Conservation (phyloP, 2,888 invertebrate species). For the Mesoligia furuncula region DNA sequence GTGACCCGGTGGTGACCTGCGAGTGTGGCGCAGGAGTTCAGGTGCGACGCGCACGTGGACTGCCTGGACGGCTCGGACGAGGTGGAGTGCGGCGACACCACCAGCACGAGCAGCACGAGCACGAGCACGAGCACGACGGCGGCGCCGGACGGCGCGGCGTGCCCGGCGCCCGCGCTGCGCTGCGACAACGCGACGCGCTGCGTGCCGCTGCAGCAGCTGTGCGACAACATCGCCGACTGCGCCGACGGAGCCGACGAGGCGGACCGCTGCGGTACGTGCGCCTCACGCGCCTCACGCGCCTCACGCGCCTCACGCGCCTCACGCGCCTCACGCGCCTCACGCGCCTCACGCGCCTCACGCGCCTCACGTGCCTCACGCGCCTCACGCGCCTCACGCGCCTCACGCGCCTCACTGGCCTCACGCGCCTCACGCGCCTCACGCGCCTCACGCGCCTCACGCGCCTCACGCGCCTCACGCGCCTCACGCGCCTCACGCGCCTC, state of each 20-base stretch:
- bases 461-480: neutral
- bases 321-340: neutral
- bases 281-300: neutral
- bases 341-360: neutral
- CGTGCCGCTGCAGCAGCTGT: constrained; percentile 93
- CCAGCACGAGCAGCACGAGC: constrained; percentile 13
- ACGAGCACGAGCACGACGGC: constrained; percentile 24
- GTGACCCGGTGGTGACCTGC: neutral
- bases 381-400: neutral
- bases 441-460: neutral
- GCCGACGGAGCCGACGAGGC: constrained; percentile 95
- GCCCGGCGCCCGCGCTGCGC: constrained; percentile 90
- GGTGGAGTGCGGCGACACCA: constrained; percentile 86
- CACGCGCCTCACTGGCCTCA: too few relatives aligned
- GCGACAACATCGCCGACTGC: constrained; percentile 93
- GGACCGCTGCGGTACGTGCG: constrained; percentile 90
- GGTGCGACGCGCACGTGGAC: constrained; percentile 93
- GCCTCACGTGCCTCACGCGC: too few relatives aligned
- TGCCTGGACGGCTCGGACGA: constrained; percentile 95
- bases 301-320: neutral
- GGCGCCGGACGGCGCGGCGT: constrained; percentile 66
- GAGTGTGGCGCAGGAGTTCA: constrained; percentile 82
- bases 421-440: too few relatives aligned
- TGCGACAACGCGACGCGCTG: constrained; percentile 94
- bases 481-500: neutral